These are phyloP conservation scores for Cryptotis parvus DNA, from an alignment of 2,113 vertebrate genomes.

Conservation along the genomic window DNA sequence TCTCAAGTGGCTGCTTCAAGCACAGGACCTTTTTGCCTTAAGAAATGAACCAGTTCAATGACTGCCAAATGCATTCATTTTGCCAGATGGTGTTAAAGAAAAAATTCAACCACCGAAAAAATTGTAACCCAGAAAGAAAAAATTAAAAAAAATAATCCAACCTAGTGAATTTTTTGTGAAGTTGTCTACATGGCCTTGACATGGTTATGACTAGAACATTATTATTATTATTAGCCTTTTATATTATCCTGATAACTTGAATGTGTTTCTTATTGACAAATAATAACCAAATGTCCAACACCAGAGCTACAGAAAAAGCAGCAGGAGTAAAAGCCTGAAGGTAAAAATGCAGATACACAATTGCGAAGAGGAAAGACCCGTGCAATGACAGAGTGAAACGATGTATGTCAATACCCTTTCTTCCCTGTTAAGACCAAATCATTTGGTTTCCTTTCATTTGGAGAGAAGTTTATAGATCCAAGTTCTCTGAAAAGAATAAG, in stretches of 20 bases:
- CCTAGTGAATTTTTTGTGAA: conserved; percentile 46
- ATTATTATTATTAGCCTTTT: conserved; percentile 55
- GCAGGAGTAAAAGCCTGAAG: conserved; percentile 67
- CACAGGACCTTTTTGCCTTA: conserved; percentile 70
- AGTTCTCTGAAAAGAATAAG: conserved; percentile 65
- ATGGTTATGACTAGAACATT: conserved; percentile 66
- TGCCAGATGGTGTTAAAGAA: conserved; percentile 71
- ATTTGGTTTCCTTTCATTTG: conserved; percentile 66
- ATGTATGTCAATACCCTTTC: conserved; percentile 37
- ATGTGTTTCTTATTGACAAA: conserved; percentile 77
- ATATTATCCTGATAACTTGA: conserved; percentile 72
- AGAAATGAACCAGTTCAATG: conserved; percentile 71
- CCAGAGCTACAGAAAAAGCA: conserved; percentile 71
- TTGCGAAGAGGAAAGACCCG: conserved; percentile 55
- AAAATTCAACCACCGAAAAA: conserved; percentile 55
- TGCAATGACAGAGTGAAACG: conserved; percentile 45
- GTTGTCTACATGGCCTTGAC: conserved; percentile 68
- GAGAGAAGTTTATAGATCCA: conserved; percentile 57
- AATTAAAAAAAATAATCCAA: conserved; percentile 52
- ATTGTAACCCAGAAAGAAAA: conserved; percentile 72
- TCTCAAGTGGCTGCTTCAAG: conserved; percentile 78
- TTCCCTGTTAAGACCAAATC: conserved; percentile 29
- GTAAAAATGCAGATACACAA: conserved; percentile 65
- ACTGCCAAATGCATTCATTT: conserved; percentile 66
- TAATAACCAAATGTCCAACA: conserved; percentile 69